Percentiles rank a stretch among this genome's conserved stretches.
Conservation (phyloP, 2,113 vertebrate species). For the Pimephales promelas region DNA sequence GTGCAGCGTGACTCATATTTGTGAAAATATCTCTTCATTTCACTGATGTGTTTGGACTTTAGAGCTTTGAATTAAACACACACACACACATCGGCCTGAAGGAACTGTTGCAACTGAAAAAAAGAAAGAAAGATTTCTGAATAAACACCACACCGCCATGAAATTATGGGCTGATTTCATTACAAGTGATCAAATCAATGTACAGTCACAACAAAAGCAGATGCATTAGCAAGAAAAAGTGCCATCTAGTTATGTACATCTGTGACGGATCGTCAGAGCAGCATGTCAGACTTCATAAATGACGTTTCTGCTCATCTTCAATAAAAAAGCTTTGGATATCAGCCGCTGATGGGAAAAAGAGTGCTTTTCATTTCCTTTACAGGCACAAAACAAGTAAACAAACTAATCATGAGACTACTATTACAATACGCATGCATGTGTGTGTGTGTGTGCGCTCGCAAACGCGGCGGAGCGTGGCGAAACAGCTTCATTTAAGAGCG, state of each 20-base stretch:
- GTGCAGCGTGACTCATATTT: conserved; percentile 1
- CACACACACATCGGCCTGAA: conserved; percentile 6
- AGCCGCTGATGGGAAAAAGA: conserved; percentile 23
- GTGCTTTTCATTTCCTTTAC: conserved; percentile 29
- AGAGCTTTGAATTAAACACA: not conserved
- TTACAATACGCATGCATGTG: not conserved
- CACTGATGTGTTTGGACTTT: conserved; percentile 2
- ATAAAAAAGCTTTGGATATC: not conserved
- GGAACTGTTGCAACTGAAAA: not conserved
- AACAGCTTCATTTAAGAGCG: conserved; percentile 19
- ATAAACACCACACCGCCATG: not conserved
- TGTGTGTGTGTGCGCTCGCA: conserved; percentile 13
- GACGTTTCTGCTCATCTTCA: not conserved
- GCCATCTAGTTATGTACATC: not conserved
- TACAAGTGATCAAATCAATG: not conserved
- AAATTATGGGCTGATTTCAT: not conserved
- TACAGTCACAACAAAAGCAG: not conserved
- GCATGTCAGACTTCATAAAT: conserved; percentile 6
- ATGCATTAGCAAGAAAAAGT: not conserved
- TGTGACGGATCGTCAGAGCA: not conserved
- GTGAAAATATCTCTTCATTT: not conserved
- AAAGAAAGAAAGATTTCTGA: not conserved
- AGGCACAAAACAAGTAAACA: conserved; percentile 26
- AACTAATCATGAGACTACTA: not conserved
- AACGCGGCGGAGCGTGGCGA: not conserved